These are phyloP conservation scores for Cerceris rybyensis DNA, from an alignment of 2,888 invertebrate species.

Conservation along the genomic window DNA sequence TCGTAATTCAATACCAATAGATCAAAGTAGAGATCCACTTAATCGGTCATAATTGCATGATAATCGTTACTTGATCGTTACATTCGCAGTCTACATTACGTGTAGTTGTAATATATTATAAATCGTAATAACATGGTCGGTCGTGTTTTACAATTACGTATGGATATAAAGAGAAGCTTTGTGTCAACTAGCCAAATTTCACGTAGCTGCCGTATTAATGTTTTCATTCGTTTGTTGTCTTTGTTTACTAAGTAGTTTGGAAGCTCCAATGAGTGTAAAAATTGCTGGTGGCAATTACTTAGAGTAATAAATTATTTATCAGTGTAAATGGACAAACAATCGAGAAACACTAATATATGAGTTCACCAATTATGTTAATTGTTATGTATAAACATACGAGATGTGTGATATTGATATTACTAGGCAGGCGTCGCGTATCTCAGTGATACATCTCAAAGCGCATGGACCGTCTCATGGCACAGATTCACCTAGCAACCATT, in stretches of 20 bases:
- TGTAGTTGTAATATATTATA: constrained; percentile 72
- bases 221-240: constrained; percentile 43
- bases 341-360: constrained; percentile 78
- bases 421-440: constrained; percentile 74
- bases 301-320: constrained; percentile 74
- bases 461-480: constrained; percentile 67
- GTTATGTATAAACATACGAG: constrained; percentile 79
- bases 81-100: constrained; percentile 77
- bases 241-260: constrained; percentile 62
- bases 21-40: constrained; percentile 68
- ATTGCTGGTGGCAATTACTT: constrained; percentile 61
- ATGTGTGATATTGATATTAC: constrained; percentile 71
- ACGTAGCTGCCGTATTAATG: constrained; percentile 72
- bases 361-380: constrained; percentile 77
- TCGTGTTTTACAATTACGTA: constrained; percentile 75
- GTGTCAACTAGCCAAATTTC: constrained; percentile 70
- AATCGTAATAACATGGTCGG: constrained; percentile 77
- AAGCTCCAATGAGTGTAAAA: constrained; percentile 66
- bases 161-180: constrained; percentile 76
- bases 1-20: constrained; percentile 78
- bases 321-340: constrained; percentile 76
- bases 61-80: constrained; percentile 77
- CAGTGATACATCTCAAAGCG: constrained; percentile 65
- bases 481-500: constrained; percentile 79
- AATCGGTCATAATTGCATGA: constrained; percentile 73